A percentile compares a stretch with the other conserved stretches of the same genome.
These are phyloP conservation scores for Calyptomena viridis DNA, from an alignment of 2,113 vertebrate species.

Conservation along the genomic window DNA sequence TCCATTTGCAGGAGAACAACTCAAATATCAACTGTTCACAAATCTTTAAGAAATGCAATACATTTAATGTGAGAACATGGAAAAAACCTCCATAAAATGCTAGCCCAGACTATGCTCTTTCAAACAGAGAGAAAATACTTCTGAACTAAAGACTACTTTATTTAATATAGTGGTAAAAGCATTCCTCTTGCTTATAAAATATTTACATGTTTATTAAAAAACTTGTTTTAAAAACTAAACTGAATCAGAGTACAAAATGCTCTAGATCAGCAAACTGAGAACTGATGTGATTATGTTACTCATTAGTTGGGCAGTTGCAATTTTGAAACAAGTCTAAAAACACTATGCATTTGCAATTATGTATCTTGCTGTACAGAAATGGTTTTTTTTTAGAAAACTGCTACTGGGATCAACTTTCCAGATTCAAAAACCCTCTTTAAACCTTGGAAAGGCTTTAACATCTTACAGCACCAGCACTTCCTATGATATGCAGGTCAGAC, in stretches of 20 bases:
- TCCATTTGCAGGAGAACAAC: not conserved
- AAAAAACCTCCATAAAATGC: not conserved
- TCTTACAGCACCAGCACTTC: not conserved
- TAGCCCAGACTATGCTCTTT: not conserved
- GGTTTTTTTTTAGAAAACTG: not conserved
- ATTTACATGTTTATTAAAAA: not conserved
- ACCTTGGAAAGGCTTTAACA: not conserved
- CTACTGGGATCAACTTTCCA: not conserved
- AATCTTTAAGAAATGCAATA: not conserved
- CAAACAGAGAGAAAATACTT: not conserved
- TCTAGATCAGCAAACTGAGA: not conserved
- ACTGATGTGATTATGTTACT: not conserved
- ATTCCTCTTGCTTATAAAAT: not conserved
- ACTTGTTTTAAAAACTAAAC: not conserved
- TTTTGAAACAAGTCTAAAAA: not conserved
- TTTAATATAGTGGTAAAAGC: not conserved
- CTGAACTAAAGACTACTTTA: not conserved
- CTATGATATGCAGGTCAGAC: not conserved
- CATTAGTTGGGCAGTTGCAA: fast-evolving
- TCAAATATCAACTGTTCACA: not conserved
- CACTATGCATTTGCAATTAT: not conserved
- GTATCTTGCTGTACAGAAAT: not conserved
- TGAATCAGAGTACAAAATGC: not conserved
- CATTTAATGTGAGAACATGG: not conserved
- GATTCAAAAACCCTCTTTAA: not conserved